Evolutionary conservation across 2,113 vertebrate species (phyloP).

Genomic region (Mastomys natalensis): DNA sequence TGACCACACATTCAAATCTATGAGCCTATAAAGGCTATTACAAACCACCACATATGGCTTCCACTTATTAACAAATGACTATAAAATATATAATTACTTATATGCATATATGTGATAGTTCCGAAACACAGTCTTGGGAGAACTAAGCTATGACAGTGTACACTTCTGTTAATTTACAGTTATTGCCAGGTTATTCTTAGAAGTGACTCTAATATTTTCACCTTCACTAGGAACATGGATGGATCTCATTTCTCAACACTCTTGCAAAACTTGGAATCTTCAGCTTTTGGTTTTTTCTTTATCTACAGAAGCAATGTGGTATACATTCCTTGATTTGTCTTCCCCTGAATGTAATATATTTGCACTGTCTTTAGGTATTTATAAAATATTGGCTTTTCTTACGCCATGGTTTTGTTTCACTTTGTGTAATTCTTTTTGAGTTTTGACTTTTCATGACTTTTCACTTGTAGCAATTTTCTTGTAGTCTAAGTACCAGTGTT

Average conservation of each 20-base stretch:
- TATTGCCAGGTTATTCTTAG: background rate
- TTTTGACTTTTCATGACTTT: background rate
- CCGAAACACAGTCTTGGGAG: background rate
- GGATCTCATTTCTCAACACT: background rate
- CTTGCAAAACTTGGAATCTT: background rate
- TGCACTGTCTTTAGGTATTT: background rate
- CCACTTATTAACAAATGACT: slow-evolving; percentile 22
- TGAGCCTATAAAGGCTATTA: background rate
- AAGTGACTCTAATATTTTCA: background rate
- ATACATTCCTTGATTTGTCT: background rate
- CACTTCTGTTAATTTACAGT: background rate
- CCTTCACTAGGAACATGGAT: background rate
- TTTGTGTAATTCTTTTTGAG: background rate
- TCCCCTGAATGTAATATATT: background rate
- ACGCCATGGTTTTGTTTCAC: background rate
- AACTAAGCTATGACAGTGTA: background rate
- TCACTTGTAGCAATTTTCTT: background rate
- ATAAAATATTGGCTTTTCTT: background rate
- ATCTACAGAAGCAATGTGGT: background rate
- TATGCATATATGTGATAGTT: background rate
- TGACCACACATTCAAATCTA: background rate
- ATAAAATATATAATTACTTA: background rate
- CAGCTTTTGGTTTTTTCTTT: background rate
- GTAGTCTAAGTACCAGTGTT: background rate
- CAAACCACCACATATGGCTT: background rate